These are phyloP conservation scores for Rhinophrynus dorsalis DNA, from an alignment of 2,797 vertebrate species.

Conservation along the genomic window DNA sequence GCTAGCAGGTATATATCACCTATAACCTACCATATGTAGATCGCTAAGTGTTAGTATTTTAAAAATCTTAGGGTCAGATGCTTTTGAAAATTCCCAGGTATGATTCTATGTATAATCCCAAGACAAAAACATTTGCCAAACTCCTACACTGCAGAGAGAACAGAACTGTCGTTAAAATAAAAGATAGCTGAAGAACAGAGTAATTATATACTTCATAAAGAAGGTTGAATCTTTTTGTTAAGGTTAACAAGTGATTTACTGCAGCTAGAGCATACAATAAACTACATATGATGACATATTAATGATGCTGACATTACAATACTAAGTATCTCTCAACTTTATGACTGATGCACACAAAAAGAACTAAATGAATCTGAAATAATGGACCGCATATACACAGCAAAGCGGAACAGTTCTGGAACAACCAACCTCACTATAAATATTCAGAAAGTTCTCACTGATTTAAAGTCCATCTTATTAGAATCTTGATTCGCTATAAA, in stretches of 20 bases:
- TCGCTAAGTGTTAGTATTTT: too few species aligned
- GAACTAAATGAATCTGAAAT: too few species aligned
- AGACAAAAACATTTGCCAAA: slow-evolving; percentile 17
- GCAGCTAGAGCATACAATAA: neutral
- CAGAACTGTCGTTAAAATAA: slow-evolving; percentile 34
- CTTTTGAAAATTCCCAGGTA: too few species aligned
- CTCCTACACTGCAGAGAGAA: slow-evolving; percentile 4
- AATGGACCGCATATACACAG: too few species aligned
- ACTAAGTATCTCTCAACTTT: neutral
- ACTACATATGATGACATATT: neutral
- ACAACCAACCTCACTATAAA: too few species aligned
- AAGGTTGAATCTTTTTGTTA: slow-evolving; percentile 1
- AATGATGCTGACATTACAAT: slow-evolving; percentile 12
- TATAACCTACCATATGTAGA: too few species aligned
- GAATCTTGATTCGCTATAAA: too few species aligned
- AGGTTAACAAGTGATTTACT: neutral
- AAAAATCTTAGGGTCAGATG: too few species aligned
- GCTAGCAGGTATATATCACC: too few species aligned
- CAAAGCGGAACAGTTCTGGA: too few species aligned
- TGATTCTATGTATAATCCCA: slow-evolving; percentile 28
- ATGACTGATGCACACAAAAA: neutral
- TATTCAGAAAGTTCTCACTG: too few species aligned
- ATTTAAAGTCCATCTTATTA: too few species aligned
- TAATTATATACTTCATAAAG: slow-evolving; percentile 30
- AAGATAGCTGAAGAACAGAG: slow-evolving; percentile 17